Percentiles rank a stretch among this genome's conserved stretches.
phyloP scores from a whole-genome alignment of 2,113 vertebrate species.

The Gavialis gangeticus region DNA sequence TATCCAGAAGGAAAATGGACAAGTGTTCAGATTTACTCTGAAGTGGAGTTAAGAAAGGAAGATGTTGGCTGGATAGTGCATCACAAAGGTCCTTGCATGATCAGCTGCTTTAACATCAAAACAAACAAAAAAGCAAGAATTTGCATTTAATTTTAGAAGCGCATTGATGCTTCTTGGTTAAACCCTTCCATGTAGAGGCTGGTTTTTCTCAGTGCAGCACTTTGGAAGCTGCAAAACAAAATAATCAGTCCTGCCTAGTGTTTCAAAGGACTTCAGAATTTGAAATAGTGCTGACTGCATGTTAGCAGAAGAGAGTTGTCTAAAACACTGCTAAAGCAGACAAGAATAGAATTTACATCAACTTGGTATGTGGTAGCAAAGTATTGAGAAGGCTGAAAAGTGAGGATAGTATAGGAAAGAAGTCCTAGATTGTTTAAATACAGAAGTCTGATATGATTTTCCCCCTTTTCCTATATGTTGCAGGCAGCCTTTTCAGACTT shows the following conservation, averaged over 20 bases:
- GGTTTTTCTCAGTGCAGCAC: not conserved
- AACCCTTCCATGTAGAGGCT: not conserved
- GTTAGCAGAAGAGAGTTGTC: not conserved
- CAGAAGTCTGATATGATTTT: not conserved
- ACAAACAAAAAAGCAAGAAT: not conserved
- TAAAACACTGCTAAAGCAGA: not conserved
- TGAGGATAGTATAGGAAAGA: not conserved
- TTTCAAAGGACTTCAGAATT: not conserved
- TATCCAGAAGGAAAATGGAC: not conserved
- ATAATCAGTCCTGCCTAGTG: not conserved
- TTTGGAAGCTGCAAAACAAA: not conserved
- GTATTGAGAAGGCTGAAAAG: not conserved
- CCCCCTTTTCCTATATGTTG: constrained; percentile 21
- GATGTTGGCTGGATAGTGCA: not conserved
- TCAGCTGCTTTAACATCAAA: not conserved
- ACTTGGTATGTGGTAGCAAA: not conserved
- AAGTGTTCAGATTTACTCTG: not conserved
- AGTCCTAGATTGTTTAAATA: not conserved
- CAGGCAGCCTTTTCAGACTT: constrained; percentile 89
- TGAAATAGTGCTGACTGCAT: not conserved
- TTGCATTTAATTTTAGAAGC: not conserved
- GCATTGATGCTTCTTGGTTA: not conserved
- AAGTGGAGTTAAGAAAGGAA: not conserved
- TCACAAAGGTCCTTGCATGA: accelerated
- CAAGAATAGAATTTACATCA: not conserved